Evolutionary conservation across 2,797 vertebrate genomes (phyloP).

Genomic region (Atherinosoma microstoma): DNA sequence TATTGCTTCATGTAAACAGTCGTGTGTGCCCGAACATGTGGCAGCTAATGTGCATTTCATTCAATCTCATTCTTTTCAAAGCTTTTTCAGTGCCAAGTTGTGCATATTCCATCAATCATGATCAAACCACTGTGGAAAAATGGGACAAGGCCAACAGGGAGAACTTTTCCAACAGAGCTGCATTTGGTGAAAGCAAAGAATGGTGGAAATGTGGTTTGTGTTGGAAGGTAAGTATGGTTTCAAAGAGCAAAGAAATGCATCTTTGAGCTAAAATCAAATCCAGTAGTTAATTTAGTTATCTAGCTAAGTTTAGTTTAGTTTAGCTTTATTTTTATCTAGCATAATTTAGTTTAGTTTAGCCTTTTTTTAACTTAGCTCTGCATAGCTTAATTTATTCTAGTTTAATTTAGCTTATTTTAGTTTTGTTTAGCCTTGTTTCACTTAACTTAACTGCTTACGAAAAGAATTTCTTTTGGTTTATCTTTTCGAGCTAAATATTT

Average conservation of each 20-base stretch:
- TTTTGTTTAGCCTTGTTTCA: too few relatives aligned
- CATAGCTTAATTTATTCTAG: too few relatives aligned
- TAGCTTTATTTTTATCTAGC: not conserved
- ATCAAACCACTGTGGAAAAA: slow-evolving; percentile 63
- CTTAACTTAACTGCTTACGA: not conserved
- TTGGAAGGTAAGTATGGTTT: slow-evolving; percentile 20
- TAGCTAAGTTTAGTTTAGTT: not conserved
- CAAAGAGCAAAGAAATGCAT: slow-evolving; percentile 8
- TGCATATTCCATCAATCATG: slow-evolving; percentile 70
- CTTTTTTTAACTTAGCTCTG: not conserved
- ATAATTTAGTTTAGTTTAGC: not conserved
- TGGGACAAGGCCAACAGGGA: slow-evolving; percentile 30
- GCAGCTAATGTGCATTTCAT: slow-evolving; percentile 42
- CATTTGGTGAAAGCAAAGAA: slow-evolving; percentile 32
- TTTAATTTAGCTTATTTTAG: not conserved
- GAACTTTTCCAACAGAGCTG: slow-evolving; percentile 45
- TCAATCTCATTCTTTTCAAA: slow-evolving; percentile 45
- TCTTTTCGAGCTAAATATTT: not conserved
- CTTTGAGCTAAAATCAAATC: slow-evolving; percentile 1
- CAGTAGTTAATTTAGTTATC: not conserved
- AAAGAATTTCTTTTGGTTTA: not conserved
- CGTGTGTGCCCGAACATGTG: slow-evolving; percentile 49
- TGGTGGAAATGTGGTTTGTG: slow-evolving; percentile 38
- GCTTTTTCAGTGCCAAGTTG: slow-evolving; percentile 49
- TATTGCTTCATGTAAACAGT: slow-evolving; percentile 61